phyloP scores from a whole-genome alignment of 2,113 vertebrate genomes.

The Perccottus glenii region DNA sequence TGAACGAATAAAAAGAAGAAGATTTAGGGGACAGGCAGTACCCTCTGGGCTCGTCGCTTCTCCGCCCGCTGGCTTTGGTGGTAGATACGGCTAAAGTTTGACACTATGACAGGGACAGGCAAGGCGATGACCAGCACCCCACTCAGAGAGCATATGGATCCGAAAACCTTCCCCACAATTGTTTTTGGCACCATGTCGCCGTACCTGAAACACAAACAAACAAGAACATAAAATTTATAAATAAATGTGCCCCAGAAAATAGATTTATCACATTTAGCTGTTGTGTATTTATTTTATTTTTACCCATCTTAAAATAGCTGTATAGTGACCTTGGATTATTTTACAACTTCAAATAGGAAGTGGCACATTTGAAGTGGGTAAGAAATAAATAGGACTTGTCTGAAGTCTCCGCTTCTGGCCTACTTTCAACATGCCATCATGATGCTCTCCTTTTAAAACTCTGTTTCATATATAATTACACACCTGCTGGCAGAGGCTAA shows the following conservation, averaged over 20 bases:
- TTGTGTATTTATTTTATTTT: conserved; percentile 58
- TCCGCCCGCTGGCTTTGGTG: conserved; percentile 98
- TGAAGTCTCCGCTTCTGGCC: conserved; percentile 56
- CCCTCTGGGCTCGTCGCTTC: conserved; percentile 96
- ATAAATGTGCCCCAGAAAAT: neutral
- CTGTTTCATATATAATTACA: conserved; percentile 74
- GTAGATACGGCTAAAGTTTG: conserved; percentile 99
- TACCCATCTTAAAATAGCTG: conserved; percentile 61
- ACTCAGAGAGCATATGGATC: conserved; percentile 97
- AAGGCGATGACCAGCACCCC: conserved; percentile 98
- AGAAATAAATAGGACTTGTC: conserved; percentile 72
- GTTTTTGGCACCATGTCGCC: conserved; percentile 99
- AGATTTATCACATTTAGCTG: conserved; percentile 23
- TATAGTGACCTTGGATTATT: conserved; percentile 54
- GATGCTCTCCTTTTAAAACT: conserved; percentile 51
- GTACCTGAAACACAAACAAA: conserved; percentile 83
- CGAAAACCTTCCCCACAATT: conserved; percentile 98
- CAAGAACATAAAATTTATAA: conserved; percentile 25
- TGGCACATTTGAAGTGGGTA: conserved; percentile 54
- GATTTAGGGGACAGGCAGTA: conserved; percentile 59
- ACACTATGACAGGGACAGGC: conserved; percentile 98
- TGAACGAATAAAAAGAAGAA: conserved; percentile 10
- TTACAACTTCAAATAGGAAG: conserved; percentile 59
- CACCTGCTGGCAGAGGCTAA: conserved; percentile 66
- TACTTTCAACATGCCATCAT: conserved; percentile 56